Evolutionary conservation across 2,113 vertebrate species (phyloP).

Genomic region (Leucoraja erinaceus): DNA sequence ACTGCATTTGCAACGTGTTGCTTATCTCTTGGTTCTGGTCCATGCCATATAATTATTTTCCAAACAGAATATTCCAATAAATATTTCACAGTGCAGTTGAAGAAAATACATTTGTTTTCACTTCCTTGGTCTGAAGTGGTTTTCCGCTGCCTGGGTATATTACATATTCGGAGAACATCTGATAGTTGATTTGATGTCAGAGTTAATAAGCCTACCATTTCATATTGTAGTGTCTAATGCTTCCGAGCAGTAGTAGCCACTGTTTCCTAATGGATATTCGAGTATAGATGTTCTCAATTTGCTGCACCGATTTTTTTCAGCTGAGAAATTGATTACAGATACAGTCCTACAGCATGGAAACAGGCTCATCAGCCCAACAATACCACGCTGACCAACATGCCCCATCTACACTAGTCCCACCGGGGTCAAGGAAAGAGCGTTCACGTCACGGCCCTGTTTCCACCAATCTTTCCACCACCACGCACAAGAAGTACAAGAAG

Average conservation of each 20-base stretch:
- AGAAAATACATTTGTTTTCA: not conserved
- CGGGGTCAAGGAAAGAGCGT: no score
- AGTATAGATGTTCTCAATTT: not conserved
- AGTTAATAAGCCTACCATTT: constrained; percentile 20
- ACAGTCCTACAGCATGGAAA: no score
- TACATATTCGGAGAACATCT: not conserved
- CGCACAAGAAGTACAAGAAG: no score
- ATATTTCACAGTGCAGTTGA: not conserved
- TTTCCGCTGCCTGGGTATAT: not conserved
- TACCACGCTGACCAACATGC: no score
- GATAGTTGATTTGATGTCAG: not conserved
- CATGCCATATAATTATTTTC: not conserved
- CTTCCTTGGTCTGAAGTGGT: not conserved
- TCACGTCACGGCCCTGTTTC: no score
- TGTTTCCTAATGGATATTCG: not conserved
- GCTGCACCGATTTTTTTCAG: not conserved
- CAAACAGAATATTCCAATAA: not conserved
- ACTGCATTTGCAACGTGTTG: not conserved
- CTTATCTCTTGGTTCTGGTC: not conserved
- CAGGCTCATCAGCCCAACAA: no score
- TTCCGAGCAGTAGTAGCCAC: not conserved
- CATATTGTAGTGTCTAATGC: not conserved
- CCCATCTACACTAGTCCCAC: no score
- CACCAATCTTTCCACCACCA: no score
- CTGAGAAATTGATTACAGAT: not conserved